These are phyloP conservation scores for Platynereis dumerilii DNA, from an alignment of 2,888 invertebrate genomes.

Conservation along the genomic window DNA sequence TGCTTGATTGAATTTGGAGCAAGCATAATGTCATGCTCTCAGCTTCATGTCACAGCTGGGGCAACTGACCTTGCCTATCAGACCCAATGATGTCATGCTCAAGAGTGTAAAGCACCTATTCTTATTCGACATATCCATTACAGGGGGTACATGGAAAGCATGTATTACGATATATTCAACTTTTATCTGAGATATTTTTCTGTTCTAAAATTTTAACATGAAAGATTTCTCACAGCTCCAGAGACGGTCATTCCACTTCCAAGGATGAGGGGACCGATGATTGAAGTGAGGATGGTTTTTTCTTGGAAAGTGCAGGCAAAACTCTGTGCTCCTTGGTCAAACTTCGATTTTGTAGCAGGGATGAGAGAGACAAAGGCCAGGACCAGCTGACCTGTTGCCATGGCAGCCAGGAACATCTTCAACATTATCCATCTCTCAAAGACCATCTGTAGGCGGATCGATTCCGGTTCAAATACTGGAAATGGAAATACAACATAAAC, in stretches of 20 bases:
- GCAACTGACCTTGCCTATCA: too few species aligned
- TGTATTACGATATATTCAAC: too few species aligned
- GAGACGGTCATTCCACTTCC: constrained; percentile 53
- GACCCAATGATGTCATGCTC: too few species aligned
- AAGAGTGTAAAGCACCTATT: too few species aligned
- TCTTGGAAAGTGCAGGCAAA: constrained; percentile 41
- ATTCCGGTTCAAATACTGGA: constrained; percentile 55
- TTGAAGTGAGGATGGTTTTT: constrained; percentile 46
- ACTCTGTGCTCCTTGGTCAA: constrained; percentile 37
- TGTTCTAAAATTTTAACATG: too few species aligned
- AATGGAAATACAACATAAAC: too few species aligned
- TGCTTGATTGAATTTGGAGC: too few species aligned
- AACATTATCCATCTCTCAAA: constrained; percentile 53
- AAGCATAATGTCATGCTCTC: too few species aligned
- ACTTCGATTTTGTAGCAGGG: constrained; percentile 39
- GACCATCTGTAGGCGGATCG: constrained; percentile 54
- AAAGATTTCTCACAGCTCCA: constrained; percentile 49
- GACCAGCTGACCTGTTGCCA: constrained; percentile 45
- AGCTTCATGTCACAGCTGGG: too few species aligned
- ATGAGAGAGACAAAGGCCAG: constrained; percentile 45
- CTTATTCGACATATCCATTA: too few species aligned
- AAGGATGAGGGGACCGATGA: constrained; percentile 46
- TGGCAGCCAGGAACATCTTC: constrained; percentile 55
- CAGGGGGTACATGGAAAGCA: too few species aligned
- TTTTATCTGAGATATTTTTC: too few species aligned